These are phyloP conservation scores for Gallinago solitaria DNA, from an alignment of 2,797 vertebrate genomes.

Conservation along the genomic window DNA sequence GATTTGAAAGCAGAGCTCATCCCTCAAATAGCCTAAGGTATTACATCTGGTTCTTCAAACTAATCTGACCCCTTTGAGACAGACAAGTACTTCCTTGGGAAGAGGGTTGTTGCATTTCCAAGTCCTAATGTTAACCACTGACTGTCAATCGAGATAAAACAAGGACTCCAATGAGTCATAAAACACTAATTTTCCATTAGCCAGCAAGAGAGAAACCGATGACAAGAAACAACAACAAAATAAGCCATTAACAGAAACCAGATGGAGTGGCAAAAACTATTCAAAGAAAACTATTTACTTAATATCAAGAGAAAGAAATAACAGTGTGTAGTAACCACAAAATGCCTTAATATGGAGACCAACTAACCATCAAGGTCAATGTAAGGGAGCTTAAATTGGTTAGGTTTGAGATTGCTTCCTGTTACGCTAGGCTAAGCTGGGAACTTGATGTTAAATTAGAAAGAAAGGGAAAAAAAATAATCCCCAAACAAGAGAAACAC, in stretches of 20 bases:
- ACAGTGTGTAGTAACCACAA: background rate
- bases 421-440: background rate
- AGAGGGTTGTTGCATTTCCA: background rate
- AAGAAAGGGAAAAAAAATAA: background rate
- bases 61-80: conserved; percentile 10
- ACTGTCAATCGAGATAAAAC: background rate
- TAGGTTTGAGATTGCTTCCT: background rate
- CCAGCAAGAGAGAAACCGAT: conserved; percentile 11
- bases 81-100: conserved; percentile 8
- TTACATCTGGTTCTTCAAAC: conserved; percentile 32
- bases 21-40: conserved; percentile 19
- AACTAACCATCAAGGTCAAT: background rate
- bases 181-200: conserved; percentile 22
- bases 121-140: background rate
- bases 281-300: conserved; percentile 10
- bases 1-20: background rate
- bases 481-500: background rate
- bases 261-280: background rate
- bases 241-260: background rate
- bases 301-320: conserved; percentile 1
- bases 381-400: background rate
- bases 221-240: conserved; percentile 30
- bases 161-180: background rate
- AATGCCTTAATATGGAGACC: background rate
- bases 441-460: background rate